Conservation (phyloP, 2,888 invertebrate species). For the Hecatera dysodea region DNA sequence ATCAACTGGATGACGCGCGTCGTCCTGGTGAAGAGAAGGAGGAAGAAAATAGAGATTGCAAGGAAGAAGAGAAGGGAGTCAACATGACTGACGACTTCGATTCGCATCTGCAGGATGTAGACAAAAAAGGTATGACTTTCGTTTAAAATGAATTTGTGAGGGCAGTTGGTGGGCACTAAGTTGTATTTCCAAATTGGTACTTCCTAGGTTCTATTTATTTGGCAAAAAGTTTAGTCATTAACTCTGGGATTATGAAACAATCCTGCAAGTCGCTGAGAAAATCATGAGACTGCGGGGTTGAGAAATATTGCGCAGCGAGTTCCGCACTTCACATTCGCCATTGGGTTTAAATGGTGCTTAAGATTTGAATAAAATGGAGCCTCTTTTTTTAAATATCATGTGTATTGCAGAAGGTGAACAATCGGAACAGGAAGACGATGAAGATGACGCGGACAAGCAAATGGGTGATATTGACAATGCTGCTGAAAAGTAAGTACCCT, state of each 20-base stretch:
- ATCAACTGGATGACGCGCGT: constrained; percentile 97
- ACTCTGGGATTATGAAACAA: too few species aligned
- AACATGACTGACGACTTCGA: constrained; percentile 99
- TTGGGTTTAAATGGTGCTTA: too few species aligned
- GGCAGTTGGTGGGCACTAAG: too few species aligned
- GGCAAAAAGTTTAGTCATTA: too few species aligned
- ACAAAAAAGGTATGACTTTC: constrained; percentile 89
- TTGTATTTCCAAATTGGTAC: too few species aligned
- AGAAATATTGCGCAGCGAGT: too few species aligned
- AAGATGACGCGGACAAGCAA: constrained; percentile 97
- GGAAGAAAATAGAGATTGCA: constrained; percentile 94
- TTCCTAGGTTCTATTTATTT: too few species aligned
- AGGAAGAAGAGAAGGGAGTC: constrained; percentile 97
- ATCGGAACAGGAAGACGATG: constrained; percentile 92
- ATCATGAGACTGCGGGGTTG: too few species aligned
- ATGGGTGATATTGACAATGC: constrained; percentile 98
- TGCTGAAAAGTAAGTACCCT: constrained; percentile 92
- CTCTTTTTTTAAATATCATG: not conserved
- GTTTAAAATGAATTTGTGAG: not conserved
- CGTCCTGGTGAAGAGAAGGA: constrained; percentile 95
- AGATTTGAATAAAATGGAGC: too few species aligned
- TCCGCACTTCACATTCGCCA: too few species aligned
- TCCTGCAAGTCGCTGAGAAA: too few species aligned
- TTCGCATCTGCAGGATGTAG: constrained; percentile 95
- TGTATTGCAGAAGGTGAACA: constrained; percentile 87